These are phyloP conservation scores for Erythrocebus patas DNA, from an alignment of 2,113 vertebrate genomes.

Conservation along the genomic window DNA sequence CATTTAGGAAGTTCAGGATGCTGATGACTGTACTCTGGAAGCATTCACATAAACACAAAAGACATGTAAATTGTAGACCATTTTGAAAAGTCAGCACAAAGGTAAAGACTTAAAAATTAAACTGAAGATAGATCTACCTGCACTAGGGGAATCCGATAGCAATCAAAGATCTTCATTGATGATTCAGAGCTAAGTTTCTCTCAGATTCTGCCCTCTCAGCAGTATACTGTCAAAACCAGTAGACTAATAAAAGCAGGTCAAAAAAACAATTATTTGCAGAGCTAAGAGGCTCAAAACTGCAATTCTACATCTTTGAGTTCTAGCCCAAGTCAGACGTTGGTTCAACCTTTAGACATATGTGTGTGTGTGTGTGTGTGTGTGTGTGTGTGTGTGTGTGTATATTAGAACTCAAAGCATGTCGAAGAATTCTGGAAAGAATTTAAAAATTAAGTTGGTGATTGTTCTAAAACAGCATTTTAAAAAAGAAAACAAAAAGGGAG, in stretches of 20 bases:
- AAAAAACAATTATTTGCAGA: conserved; percentile 25
- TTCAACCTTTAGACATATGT: not conserved
- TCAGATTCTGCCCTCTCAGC: conserved; percentile 49
- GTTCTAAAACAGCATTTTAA: not conserved
- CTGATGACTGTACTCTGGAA: conserved; percentile 46
- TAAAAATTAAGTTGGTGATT: not conserved
- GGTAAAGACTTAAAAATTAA: conserved; percentile 61
- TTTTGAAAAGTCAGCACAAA: conserved; percentile 58
- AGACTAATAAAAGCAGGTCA: conserved; percentile 30
- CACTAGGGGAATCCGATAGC: conserved; percentile 8
- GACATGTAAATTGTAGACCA: conserved; percentile 63
- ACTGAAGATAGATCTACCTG: conserved; percentile 36
- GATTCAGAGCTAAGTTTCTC: conserved; percentile 46
- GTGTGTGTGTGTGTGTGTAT: fast-evolving
- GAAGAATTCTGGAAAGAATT: not conserved
- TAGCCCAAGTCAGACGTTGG: not conserved
- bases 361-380: too few relatives aligned
- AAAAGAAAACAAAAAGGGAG: not conserved
- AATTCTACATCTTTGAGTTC: not conserved
- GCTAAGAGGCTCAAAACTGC: not conserved
- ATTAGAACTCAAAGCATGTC: not conserved
- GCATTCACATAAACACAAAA: conserved; percentile 62
- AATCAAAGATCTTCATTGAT: conserved; percentile 53
- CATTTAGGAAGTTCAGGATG: conserved; percentile 46
- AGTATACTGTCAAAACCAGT: not conserved